Evolutionary conservation across 2,797 vertebrate genomes (phyloP).

Genomic region (Esox lucius): DNA sequence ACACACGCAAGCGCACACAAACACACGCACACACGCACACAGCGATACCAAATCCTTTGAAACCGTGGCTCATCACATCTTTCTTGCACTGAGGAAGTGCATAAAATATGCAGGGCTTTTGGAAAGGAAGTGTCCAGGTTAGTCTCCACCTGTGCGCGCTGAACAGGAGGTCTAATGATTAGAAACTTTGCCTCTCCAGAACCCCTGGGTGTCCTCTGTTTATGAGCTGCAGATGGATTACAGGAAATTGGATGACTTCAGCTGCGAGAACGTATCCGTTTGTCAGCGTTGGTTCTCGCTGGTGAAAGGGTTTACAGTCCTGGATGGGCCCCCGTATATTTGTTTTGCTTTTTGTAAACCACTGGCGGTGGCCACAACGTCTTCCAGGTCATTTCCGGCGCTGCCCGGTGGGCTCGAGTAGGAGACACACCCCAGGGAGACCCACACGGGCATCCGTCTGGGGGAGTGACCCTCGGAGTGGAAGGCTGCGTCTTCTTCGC

Average conservation of each 20-base stretch:
- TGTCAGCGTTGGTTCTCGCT: constrained; percentile 29
- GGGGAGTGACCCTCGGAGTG: neutral
- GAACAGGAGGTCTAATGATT: constrained; percentile 21
- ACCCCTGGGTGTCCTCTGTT: constrained; percentile 39
- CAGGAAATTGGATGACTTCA: constrained; percentile 37
- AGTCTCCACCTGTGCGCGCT: neutral
- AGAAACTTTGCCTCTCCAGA: constrained; percentile 18
- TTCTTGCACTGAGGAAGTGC: constrained; percentile 20
- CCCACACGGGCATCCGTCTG: too few species aligned
- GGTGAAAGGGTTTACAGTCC: neutral
- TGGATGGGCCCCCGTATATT: neutral
- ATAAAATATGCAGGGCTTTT: constrained; percentile 40
- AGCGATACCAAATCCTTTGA: neutral
- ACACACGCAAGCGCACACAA: too few species aligned
- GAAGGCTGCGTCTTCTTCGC: neutral
- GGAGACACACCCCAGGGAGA: neutral
- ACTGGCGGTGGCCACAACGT: neutral
- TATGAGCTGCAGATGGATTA: constrained; percentile 48
- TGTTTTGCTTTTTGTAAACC: neutral
- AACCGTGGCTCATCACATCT: neutral
- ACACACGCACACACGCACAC: constrained; percentile 8
- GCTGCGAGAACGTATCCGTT: constrained; percentile 13
- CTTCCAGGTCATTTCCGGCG: neutral
- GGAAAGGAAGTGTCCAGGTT: constrained; percentile 4
- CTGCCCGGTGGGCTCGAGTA: neutral